phyloP scores from a whole-genome alignment of 2,113 vertebrate genomes.

The Melanostigma gelatinosum region DNA sequence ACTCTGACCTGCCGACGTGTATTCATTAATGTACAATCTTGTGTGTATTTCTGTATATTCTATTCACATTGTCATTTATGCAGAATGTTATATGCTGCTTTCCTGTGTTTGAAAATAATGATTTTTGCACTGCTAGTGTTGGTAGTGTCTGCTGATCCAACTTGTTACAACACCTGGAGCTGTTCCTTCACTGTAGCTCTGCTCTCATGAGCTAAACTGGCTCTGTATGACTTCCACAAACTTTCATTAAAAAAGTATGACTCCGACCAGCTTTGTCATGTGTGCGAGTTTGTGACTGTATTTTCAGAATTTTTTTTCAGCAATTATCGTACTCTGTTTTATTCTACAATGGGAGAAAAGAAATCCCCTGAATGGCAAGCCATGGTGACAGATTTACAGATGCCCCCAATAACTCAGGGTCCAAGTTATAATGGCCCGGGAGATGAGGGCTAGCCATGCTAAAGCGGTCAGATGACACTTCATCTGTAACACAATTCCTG shows the following conservation, averaged over 20 bases:
- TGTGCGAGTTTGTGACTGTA: neutral
- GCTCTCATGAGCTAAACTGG: neutral
- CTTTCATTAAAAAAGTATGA: constrained; percentile 53
- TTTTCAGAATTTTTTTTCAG: neutral
- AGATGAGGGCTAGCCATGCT: constrained; percentile 45
- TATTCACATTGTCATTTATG: constrained; percentile 74
- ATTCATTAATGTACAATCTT: constrained; percentile 37
- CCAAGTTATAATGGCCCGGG: constrained; percentile 15
- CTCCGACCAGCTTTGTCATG: neutral
- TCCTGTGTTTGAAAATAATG: constrained; percentile 59
- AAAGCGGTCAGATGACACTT: constrained; percentile 9
- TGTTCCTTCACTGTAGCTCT: constrained; percentile 45
- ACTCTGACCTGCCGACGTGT: constrained; percentile 37
- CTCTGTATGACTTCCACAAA: constrained; percentile 24
- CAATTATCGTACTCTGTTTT: neutral
- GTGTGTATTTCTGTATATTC: constrained; percentile 77
- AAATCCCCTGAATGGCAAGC: neutral
- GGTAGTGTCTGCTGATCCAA: constrained; percentile 69
- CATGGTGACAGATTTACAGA: constrained; percentile 22
- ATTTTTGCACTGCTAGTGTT: constrained; percentile 84
- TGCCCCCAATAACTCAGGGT: constrained; percentile 21
- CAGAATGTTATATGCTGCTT: constrained; percentile 84
- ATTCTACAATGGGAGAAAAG: neutral
- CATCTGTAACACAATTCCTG: constrained; percentile 3
- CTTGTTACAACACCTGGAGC: constrained; percentile 33